These are phyloP conservation scores for Pycnomerus fuliginosus DNA, from an alignment of 2,888 invertebrate species.

Conservation along the genomic window DNA sequence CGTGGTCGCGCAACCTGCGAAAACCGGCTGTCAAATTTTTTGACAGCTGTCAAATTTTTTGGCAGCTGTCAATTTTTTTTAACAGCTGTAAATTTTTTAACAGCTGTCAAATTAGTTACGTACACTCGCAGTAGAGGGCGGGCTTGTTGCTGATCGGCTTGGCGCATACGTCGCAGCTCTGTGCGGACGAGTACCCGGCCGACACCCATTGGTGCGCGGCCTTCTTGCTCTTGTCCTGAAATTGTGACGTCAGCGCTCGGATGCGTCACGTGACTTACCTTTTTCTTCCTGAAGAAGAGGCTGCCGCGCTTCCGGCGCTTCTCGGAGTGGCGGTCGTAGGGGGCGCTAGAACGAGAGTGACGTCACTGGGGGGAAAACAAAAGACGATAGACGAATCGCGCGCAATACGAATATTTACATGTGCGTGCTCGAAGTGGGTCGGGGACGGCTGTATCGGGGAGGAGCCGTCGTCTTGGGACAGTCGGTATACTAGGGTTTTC, in stretches of 20 bases:
- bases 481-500: too few relatives aligned
- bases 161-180: slow-evolving; percentile 75
- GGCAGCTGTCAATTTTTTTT: slow-evolving; percentile 3
- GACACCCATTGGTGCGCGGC: slow-evolving; percentile 74
- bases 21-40: slow-evolving; percentile 20
- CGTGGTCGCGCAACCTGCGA: slow-evolving; percentile 78
- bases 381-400: too few relatives aligned
- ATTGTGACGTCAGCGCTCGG: slow-evolving; percentile 12
- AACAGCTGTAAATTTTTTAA: slow-evolving; percentile 6
- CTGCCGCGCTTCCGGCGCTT: slow-evolving; percentile 87
- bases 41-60: slow-evolving; percentile 7
- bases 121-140: slow-evolving; percentile 82
- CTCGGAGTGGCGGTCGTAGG: slow-evolving; percentile 75
- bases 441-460: too few relatives aligned
- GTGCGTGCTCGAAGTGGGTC: too few relatives aligned
- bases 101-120: slow-evolving; percentile 52
- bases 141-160: slow-evolving; percentile 78
- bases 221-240: slow-evolving; percentile 74
- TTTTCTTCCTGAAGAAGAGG: slow-evolving; percentile 88
- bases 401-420: too few relatives aligned
- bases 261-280: too few relatives aligned
- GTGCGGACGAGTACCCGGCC: slow-evolving; percentile 64
- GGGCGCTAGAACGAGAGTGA: slow-evolving; percentile 53
- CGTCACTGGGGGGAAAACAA: neutral
- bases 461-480: too few relatives aligned